Conservation (phyloP, 1,140 invertebrate genomes). For the Drosophila hydei region DNA sequence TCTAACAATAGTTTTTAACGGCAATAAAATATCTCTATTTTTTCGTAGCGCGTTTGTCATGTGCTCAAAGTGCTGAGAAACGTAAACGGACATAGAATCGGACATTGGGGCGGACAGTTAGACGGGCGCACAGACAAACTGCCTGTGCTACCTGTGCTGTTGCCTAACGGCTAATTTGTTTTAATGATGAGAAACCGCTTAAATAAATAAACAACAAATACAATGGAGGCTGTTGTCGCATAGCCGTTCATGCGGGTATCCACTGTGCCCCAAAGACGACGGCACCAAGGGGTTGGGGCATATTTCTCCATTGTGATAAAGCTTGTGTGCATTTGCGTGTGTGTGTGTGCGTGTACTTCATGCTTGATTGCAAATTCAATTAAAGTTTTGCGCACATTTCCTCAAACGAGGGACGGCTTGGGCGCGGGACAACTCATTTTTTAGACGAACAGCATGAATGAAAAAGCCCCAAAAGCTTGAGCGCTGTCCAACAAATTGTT, state of each 20-base stretch:
- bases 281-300: not conserved
- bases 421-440: not conserved
- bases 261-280: not conserved
- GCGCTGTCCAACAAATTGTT: not conserved
- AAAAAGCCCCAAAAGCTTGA: conserved; percentile 9
- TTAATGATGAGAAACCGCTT: conserved; percentile 78
- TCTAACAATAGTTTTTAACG: conserved; percentile 35
- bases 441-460: conserved; percentile 13
- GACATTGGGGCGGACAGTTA: conserved; percentile 8
- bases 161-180: conserved; percentile 75
- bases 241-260: conserved; percentile 46
- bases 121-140: not conserved
- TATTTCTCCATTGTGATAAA: conserved; percentile 52
- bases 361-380: conserved; percentile 78
- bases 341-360: conserved; percentile 57
- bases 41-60: conserved; percentile 18
- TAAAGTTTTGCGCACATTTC: conserved; percentile 64
- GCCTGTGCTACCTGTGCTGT: conserved; percentile 41
- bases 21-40: not conserved
- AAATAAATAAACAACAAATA: conserved; percentile 56
- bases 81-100: conserved; percentile 24
- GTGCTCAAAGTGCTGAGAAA: conserved; percentile 20
- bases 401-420: conserved; percentile 7
- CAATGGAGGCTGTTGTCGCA: conserved; percentile 49
- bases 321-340: conserved; percentile 17